Conservation (phyloP, 2,797 vertebrate genomes). For the Sebastes paucispinis region DNA sequence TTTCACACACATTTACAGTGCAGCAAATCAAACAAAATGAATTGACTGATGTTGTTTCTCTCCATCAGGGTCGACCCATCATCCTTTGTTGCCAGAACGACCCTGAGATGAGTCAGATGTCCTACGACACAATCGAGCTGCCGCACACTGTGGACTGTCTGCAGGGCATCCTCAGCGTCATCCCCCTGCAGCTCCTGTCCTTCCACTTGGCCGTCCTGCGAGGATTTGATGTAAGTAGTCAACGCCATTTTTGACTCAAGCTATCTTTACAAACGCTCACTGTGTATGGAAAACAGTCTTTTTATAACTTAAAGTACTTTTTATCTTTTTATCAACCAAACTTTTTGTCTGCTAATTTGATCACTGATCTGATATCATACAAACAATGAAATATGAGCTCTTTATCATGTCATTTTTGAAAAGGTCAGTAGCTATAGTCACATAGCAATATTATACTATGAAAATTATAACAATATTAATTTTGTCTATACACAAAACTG, state of each 20-base stretch:
- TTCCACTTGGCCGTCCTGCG: conserved; percentile 96
- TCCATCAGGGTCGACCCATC: conserved; percentile 89
- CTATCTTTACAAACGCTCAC: background rate
- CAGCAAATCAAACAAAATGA: background rate
- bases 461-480: background rate
- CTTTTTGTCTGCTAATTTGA: background rate
- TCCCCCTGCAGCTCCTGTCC: conserved; percentile 93
- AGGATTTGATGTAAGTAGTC: conserved; percentile 90
- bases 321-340: background rate
- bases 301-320: background rate
- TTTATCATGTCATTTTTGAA: background rate
- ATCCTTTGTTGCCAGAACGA: conserved; percentile 92
- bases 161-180: conserved; percentile 93
- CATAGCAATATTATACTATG: background rate
- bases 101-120: conserved; percentile 86
- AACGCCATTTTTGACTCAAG: background rate
- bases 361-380: background rate
- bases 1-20: background rate
- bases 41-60: background rate
- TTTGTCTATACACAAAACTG: background rate
- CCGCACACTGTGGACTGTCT: conserved; percentile 96
- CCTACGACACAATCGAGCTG: conserved; percentile 91
- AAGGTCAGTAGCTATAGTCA: background rate
- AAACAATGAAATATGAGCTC: background rate
- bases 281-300: background rate